phyloP scores from a whole-genome alignment of 1,140 invertebrate genomes.

The Drosophila miranda region DNA sequence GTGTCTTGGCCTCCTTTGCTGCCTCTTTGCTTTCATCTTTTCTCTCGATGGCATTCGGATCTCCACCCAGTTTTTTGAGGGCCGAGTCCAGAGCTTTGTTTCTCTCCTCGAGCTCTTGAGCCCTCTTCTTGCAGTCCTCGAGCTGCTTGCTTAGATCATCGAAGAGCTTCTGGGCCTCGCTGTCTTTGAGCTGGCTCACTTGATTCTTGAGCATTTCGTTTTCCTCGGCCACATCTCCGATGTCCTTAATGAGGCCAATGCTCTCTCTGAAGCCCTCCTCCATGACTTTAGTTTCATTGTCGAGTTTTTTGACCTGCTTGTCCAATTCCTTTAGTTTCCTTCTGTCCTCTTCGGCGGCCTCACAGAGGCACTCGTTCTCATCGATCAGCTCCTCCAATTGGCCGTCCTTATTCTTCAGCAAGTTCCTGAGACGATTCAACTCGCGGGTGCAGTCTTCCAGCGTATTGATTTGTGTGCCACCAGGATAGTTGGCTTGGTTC shows the following conservation, averaged over 20 bases:
- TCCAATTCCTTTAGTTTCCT: constrained; percentile 46
- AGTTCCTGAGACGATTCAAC: constrained; percentile 29
- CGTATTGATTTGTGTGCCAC: constrained; percentile 27
- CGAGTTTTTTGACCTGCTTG: constrained; percentile 39
- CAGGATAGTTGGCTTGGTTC: constrained; percentile 22
- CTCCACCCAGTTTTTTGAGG: constrained; percentile 34
- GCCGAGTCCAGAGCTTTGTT: constrained; percentile 23
- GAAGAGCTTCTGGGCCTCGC: constrained; percentile 28
- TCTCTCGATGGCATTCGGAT: constrained; percentile 29
- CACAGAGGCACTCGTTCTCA: constrained; percentile 48
- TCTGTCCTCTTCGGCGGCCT: constrained; percentile 32
- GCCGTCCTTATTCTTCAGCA: constrained; percentile 29
- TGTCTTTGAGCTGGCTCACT: constrained; percentile 31
- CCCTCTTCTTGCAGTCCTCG: constrained; percentile 47
- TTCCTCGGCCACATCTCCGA: constrained; percentile 45
- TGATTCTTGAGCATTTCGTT: constrained; percentile 47
- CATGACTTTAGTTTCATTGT: constrained; percentile 45
- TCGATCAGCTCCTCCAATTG: constrained; percentile 31
- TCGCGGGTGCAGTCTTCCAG: constrained; percentile 47
- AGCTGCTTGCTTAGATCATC: constrained; percentile 49
- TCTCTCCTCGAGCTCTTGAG: constrained; percentile 17
- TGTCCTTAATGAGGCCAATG: constrained; percentile 48
- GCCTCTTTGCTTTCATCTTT: constrained; percentile 5
- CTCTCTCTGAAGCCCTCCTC: constrained; percentile 54
- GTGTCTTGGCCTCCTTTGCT: background rate